These are phyloP conservation scores for Ovis canadensis DNA, from an alignment of 2,113 vertebrate genomes.

Conservation along the genomic window DNA sequence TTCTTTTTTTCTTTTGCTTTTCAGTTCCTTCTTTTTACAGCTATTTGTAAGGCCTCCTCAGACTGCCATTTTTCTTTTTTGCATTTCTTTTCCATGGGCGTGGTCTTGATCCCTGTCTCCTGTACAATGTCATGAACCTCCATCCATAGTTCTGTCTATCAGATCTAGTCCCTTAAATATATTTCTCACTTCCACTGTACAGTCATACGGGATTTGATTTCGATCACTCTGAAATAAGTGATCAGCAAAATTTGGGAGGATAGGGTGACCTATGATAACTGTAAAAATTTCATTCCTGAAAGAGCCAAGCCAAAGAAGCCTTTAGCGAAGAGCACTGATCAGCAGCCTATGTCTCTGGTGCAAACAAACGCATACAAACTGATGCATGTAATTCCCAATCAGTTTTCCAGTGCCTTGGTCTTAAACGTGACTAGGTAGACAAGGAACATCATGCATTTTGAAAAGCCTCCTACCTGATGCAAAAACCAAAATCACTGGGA, in stretches of 20 bases:
- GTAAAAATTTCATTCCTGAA: not conserved
- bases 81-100: not conserved
- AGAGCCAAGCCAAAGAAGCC: not conserved
- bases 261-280: not conserved
- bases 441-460: not conserved
- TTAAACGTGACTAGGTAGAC: not conserved
- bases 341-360: not conserved
- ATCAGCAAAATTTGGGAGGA: not conserved
- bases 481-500: not conserved
- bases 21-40: not conserved
- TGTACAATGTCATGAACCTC: not conserved
- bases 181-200: not conserved
- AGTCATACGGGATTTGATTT: not conserved
- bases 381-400: not conserved
- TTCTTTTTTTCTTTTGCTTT: not conserved
- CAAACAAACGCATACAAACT: not conserved
- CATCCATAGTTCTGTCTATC: not conserved
- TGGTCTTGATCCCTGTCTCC: not conserved
- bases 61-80: not conserved
- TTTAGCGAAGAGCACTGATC: not conserved
- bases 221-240: not conserved
- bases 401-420: not conserved
- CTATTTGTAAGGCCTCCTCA: not conserved
- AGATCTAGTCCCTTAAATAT: not conserved
- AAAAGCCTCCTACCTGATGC: not conserved